A percentile compares a stretch with the other conserved stretches of the same genome.
Conservation (phyloP, 2,888 invertebrate species). For the Congeria kusceri region DNA sequence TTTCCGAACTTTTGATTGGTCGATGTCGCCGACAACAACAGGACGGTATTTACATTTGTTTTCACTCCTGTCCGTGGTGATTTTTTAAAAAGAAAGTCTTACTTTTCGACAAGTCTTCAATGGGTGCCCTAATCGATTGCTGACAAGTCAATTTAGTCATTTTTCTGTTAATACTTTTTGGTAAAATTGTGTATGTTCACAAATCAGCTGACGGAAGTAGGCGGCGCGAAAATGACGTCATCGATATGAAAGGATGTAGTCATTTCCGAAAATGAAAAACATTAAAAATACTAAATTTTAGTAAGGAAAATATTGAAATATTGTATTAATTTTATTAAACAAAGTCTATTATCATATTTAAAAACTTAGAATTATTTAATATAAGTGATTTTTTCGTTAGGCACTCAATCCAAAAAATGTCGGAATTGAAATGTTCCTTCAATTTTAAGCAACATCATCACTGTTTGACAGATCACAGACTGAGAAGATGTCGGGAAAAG, state of each 20-base stretch:
- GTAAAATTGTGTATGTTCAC: too few relatives aligned
- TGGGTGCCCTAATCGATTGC: too few relatives aligned
- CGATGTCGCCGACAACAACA: constrained; percentile 68
- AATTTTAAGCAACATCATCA: too few relatives aligned
- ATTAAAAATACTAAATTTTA: not conserved
- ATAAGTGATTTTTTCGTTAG: too few relatives aligned
- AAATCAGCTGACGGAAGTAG: constrained; percentile 83
- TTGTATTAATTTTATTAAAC: not conserved
- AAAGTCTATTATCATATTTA: too few relatives aligned
- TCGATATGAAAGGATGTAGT: constrained; percentile 19
- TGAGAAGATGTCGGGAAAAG: constrained; percentile 84
- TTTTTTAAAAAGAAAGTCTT: too few relatives aligned
- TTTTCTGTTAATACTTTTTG: too few relatives aligned
- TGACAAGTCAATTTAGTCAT: too few relatives aligned
- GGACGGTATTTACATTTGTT: constrained; percentile 8
- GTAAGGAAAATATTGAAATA: not conserved
- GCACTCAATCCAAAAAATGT: too few relatives aligned
- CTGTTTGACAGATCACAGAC: constrained; percentile 69
- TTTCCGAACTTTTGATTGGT: constrained; percentile 68
- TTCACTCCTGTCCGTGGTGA: not conserved
- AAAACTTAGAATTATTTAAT: too few relatives aligned
- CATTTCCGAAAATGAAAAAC: not conserved
- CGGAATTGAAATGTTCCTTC: too few relatives aligned
- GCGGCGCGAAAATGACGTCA: constrained; percentile 68
- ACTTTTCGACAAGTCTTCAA: too few relatives aligned